A percentile compares a stretch with the other conserved stretches of the same genome.
Evolutionary conservation across 2,113 vertebrate genomes (phyloP).

Genomic region (Eidolon helvum): DNA sequence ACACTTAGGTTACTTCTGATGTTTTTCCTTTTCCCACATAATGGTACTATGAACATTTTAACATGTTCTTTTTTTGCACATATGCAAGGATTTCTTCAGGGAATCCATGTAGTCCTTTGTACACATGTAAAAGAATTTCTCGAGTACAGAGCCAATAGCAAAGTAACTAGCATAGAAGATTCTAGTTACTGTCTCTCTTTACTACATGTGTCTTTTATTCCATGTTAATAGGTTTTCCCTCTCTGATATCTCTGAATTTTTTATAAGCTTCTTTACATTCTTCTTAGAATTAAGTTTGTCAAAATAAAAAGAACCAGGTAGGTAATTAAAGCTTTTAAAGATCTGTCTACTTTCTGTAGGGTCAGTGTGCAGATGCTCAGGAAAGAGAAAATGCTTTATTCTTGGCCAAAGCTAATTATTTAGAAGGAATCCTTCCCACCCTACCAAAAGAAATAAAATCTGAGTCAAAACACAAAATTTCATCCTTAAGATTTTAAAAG

Average conservation of each 20-base stretch:
- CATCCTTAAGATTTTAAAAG: not conserved
- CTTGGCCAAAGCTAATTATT: not conserved
- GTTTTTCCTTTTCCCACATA: not conserved
- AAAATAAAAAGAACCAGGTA: not conserved
- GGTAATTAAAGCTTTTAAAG: not conserved
- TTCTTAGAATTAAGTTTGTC: not conserved
- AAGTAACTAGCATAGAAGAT: not conserved
- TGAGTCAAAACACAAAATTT: constrained; percentile 10
- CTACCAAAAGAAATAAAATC: not conserved
- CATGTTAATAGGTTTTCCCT: not conserved
- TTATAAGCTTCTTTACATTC: not conserved
- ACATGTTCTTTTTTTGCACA: not conserved
- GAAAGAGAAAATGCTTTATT: not conserved
- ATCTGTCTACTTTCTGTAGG: not conserved
- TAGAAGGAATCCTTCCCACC: not conserved
- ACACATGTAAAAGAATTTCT: not conserved
- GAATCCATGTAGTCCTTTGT: not conserved
- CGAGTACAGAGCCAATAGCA: not conserved
- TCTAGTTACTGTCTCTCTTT: not conserved
- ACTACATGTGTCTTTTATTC: not conserved
- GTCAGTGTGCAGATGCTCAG: not conserved
- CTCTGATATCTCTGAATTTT: not conserved
- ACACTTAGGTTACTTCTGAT: not conserved
- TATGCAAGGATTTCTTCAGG: not conserved
- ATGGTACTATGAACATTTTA: not conserved